Evolutionary conservation across 2,113 vertebrate genomes (phyloP).

Genomic region (Recurvirostra avosetta): DNA sequence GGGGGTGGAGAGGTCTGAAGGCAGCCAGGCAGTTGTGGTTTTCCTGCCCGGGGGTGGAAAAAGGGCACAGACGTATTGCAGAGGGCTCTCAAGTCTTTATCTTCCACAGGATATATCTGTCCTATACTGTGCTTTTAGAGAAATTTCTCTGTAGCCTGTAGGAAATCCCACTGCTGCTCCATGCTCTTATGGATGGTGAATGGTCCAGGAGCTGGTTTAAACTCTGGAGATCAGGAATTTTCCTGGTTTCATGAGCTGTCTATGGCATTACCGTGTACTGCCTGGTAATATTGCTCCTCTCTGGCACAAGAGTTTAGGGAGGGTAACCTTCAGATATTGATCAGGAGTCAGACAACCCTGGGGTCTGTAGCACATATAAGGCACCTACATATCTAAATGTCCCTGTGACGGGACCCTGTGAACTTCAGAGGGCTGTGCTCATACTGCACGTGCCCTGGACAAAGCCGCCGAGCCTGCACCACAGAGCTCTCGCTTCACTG

Average conservation of each 20-base stretch:
- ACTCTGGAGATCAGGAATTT: not conserved
- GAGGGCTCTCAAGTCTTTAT: not conserved
- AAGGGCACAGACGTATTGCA: not conserved
- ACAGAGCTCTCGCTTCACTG: not conserved
- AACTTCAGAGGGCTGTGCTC: not conserved
- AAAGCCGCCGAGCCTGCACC: fast-evolving
- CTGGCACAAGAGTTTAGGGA: not conserved
- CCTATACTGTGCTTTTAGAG: not conserved
- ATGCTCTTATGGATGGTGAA: not conserved
- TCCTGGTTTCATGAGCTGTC: not conserved
- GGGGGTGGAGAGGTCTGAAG: not conserved
- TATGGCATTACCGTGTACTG: not conserved
- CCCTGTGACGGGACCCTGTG: not conserved
- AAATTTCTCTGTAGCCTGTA: not conserved
- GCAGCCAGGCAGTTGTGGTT: not conserved
- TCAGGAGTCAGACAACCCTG: not conserved
- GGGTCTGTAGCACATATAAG: not conserved
- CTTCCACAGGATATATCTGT: not conserved
- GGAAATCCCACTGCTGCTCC: not conserved
- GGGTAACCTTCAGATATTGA: not conserved
- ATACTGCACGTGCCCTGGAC: fast-evolving
- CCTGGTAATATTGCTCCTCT: not conserved
- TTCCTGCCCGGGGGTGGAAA: not conserved
- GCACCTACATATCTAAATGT: no score
- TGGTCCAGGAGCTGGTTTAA: not conserved